Evolutionary conservation across 2,113 vertebrate species (phyloP).

Genomic region (Gymnogyps californianus): DNA sequence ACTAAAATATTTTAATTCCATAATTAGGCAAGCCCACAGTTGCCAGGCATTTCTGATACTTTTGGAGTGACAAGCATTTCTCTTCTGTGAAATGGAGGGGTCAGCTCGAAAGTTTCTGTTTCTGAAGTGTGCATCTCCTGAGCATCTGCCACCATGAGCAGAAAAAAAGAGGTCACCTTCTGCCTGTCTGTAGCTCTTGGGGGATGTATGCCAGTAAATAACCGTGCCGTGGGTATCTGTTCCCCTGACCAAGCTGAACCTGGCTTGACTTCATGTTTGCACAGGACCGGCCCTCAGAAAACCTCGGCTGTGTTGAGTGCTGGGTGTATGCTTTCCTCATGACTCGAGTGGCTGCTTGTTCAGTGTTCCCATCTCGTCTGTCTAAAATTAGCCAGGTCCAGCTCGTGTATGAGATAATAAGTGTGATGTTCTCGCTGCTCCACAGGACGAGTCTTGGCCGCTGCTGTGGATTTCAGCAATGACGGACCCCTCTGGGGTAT

Average conservation of each 20-base stretch:
- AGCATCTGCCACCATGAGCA: background rate
- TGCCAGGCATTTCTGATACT: background rate
- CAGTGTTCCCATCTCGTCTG: background rate
- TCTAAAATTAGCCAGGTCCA: background rate
- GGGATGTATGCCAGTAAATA: background rate
- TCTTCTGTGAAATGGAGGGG: background rate
- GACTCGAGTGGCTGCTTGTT: background rate
- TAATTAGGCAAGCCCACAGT: background rate
- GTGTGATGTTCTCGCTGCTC: background rate
- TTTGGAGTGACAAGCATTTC: background rate
- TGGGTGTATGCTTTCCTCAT: background rate
- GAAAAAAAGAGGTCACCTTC: background rate
- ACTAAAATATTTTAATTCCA: background rate
- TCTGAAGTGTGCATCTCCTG: rapidly evolving
- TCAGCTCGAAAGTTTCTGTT: background rate
- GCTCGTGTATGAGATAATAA: background rate
- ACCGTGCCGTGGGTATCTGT: rapidly evolving
- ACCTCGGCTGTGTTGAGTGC: no score
- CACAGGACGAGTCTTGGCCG: background rate
- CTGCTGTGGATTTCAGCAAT: background rate
- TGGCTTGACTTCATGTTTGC: background rate
- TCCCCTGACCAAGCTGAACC: background rate
- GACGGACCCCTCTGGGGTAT: background rate
- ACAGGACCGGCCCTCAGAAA: background rate
- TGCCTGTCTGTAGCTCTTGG: background rate